These are phyloP conservation scores for Ceratosolen fusciceps DNA, from an alignment of 1,140 invertebrate genomes.

Conservation along the genomic window DNA sequence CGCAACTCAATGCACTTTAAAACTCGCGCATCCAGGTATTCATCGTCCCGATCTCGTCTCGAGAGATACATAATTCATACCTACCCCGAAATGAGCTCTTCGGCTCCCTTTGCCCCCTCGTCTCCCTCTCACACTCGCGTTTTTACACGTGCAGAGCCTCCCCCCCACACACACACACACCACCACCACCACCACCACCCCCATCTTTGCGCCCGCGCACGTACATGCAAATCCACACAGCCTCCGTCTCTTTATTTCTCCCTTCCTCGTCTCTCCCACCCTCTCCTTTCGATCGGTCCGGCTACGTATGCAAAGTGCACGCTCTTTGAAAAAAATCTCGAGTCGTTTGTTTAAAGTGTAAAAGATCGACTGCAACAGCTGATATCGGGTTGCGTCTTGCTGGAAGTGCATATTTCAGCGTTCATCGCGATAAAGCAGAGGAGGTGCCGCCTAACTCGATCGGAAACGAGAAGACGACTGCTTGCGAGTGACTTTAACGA, in stretches of 20 bases:
- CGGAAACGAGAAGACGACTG: constrained; percentile 19
- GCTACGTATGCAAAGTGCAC: not conserved
- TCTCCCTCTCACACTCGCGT: not conserved
- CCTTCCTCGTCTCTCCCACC: no score
- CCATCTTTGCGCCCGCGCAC: no score
- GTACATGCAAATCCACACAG: no score
- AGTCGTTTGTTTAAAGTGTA: not conserved
- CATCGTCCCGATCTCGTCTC: not conserved
- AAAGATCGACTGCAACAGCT: not conserved
- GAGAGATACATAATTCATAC: constrained; percentile 15
- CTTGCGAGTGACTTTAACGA: not conserved
- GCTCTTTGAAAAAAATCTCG: constrained; percentile 23
- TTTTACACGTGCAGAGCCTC: not conserved
- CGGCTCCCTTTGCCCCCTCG: not conserved
- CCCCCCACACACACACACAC: not conserved
- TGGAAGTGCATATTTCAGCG: constrained; percentile 4
- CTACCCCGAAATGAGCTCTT: constrained; percentile 1
- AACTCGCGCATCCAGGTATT: not conserved
- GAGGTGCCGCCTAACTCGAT: not conserved
- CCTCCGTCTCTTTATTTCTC: no score
- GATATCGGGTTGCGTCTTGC: constrained; percentile 13
- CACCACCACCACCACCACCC: no score
- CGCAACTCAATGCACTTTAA: not conserved
- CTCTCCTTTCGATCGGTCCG: no score
- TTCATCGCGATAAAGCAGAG: constrained; percentile 39